Percentiles rank a stretch among this genome's conserved stretches.
phyloP scores from a whole-genome alignment of 2,888 invertebrate genomes.

The Cepaea hortensis region DNA sequence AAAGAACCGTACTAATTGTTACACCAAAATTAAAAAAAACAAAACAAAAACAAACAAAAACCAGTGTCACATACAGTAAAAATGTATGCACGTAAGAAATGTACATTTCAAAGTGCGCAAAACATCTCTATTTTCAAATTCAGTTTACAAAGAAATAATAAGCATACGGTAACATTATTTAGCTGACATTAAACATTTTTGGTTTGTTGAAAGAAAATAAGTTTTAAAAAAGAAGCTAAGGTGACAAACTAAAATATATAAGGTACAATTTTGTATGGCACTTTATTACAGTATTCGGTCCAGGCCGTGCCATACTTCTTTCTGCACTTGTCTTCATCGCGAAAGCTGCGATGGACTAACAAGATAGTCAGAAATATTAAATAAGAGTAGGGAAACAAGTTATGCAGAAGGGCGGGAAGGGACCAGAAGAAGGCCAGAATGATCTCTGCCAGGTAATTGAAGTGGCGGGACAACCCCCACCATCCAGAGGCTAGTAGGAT shows the following conservation, averaged over 20 bases:
- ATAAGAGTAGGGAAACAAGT: slow-evolving; percentile 78
- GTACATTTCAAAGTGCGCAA: too few relatives aligned
- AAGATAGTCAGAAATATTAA: slow-evolving; percentile 77
- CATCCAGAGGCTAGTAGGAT: slow-evolving; percentile 79
- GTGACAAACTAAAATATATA: slow-evolving; percentile 76
- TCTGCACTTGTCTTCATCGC: slow-evolving; percentile 80
- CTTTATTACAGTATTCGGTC: slow-evolving; percentile 78
- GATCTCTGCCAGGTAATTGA: slow-evolving; percentile 81
- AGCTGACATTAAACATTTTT: too few relatives aligned
- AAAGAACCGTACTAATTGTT: too few relatives aligned
- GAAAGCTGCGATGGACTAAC: slow-evolving; percentile 78
- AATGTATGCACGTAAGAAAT: too few relatives aligned
- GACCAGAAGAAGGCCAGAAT: slow-evolving; percentile 78
- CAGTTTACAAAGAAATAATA: too few relatives aligned
- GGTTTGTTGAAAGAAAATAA: too few relatives aligned
- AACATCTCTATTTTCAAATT: too few relatives aligned
- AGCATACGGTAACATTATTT: too few relatives aligned
- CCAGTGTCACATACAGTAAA: too few relatives aligned
- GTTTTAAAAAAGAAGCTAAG: too few relatives aligned
- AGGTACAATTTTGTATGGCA: slow-evolving; percentile 79
- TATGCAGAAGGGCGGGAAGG: slow-evolving; percentile 75
- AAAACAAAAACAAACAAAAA: too few relatives aligned
- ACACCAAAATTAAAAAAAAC: too few relatives aligned
- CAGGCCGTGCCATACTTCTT: slow-evolving; percentile 80
- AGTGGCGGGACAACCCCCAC: slow-evolving; percentile 81